phyloP scores from a whole-genome alignment of 2,888 invertebrate species.

The Synanthedon vespiformis region DNA sequence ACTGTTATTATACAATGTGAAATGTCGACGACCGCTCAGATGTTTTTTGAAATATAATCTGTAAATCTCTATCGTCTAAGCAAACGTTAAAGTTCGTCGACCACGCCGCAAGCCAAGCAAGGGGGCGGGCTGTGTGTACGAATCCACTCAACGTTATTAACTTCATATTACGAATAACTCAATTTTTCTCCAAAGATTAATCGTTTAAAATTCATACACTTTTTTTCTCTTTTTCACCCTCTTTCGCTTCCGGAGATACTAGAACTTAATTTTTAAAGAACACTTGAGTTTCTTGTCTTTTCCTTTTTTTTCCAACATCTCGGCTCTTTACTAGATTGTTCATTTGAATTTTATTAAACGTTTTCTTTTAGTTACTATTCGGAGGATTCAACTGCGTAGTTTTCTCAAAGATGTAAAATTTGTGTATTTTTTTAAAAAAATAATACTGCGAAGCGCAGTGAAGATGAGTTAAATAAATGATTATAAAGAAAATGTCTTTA shows the following conservation, averaged over 20 bases:
- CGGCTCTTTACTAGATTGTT: constrained; percentile 8
- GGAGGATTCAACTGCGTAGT: no score
- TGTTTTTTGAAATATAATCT: no score
- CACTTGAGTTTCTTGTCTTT: background rate
- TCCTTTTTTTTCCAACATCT: constrained; percentile 4
- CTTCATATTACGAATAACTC: constrained; percentile 31
- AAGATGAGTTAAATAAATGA: no score
- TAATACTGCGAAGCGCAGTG: no score
- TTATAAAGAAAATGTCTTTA: no score
- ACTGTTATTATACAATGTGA: no score
- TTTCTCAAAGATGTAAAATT: no score
- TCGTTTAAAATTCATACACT: constrained; percentile 59
- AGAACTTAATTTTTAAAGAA: constrained; percentile 4
- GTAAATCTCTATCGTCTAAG: constrained; percentile 17
- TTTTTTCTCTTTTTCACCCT: constrained; percentile 6
- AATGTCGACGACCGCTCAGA: no score
- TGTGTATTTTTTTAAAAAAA: no score
- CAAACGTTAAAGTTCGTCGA: constrained; percentile 16
- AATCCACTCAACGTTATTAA: constrained; percentile 45
- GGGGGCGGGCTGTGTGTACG: constrained; percentile 13
- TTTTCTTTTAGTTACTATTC: background rate
- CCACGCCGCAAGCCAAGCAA: background rate
- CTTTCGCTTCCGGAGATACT: background rate
- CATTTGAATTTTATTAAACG: constrained; percentile 14
- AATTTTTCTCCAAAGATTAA: constrained; percentile 55